Percentiles rank a stretch among this genome's conserved stretches.
Evolutionary conservation across 2,888 invertebrate species (phyloP).

Genomic region (Heliconius hortense): DNA sequence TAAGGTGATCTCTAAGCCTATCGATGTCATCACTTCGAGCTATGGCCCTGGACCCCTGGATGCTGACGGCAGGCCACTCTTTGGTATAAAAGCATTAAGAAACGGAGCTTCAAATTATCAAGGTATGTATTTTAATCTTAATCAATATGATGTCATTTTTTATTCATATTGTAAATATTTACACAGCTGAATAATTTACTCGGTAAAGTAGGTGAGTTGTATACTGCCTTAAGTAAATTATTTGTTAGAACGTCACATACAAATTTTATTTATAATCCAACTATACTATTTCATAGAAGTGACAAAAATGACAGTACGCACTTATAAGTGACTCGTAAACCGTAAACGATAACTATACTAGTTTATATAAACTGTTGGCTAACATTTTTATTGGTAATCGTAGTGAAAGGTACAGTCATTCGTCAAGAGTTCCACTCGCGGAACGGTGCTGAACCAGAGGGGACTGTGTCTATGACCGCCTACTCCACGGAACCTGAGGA

Average conservation of each 20-base stretch:
- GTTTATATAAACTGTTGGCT: conserved; percentile 45
- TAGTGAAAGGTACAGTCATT: conserved; percentile 88
- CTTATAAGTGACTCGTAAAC: conserved; percentile 16
- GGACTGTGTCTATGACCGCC: conserved; percentile 86
- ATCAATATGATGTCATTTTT: conserved; percentile 21
- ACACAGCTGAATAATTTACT: conserved; percentile 28
- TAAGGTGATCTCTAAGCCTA: conserved; percentile 70
- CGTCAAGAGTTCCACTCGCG: conserved; percentile 86
- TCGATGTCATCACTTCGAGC: conserved; percentile 88
- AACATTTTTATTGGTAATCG: conserved; percentile 42
- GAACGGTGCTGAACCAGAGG: conserved; percentile 86
- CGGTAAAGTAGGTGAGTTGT: not conserved
- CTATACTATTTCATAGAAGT: not conserved
- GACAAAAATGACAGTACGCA: conserved; percentile 1
- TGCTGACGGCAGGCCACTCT: conserved; percentile 89
- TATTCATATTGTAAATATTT: conserved; percentile 35
- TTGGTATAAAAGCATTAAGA: conserved; percentile 88
- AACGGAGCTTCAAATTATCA: conserved; percentile 84
- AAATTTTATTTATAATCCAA: not conserved
- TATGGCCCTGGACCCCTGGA: conserved; percentile 92
- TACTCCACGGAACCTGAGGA: conserved; percentile 85
- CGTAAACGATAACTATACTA: conserved; percentile 41
- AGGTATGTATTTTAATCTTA: conserved; percentile 69
- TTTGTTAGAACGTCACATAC: conserved; percentile 4
- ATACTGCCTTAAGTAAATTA: not conserved